Percentiles rank a stretch among this genome's conserved stretches.
Evolutionary conservation across 92 coral and sea anemone species (phyloP).

Genomic region (Bergia puertoricense): DNA sequence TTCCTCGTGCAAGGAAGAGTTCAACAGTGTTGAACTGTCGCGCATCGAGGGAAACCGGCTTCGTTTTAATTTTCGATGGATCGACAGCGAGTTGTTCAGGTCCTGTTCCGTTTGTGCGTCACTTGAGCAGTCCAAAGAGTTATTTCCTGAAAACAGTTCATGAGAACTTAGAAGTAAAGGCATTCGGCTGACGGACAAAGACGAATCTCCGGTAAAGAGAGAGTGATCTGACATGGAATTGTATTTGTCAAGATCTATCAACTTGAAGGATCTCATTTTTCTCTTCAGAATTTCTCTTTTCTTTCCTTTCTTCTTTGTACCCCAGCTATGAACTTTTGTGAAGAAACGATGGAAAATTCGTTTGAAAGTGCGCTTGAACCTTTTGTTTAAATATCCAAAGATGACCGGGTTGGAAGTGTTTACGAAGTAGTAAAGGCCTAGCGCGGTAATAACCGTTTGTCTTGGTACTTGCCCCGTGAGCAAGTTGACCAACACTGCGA

Average conservation of each 20-base stretch:
- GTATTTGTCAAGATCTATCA: constrained; percentile 17
- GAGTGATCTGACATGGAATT: constrained; percentile 9
- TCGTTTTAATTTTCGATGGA: background rate
- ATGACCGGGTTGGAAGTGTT: constrained; percentile 59
- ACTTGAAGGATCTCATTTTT: constrained; percentile 26
- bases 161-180: constrained; percentile 2
- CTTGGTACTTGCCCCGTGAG: constrained; percentile 63
- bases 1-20: constrained; percentile 30
- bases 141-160: background rate
- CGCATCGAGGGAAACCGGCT: background rate
- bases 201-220: constrained; percentile 9
- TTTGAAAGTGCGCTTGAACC: constrained; percentile 60
- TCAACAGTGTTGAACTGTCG: background rate
- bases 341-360: constrained; percentile 56
- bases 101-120: background rate
- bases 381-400: constrained; percentile 70
- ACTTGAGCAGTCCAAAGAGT: background rate
- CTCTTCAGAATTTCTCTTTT: constrained; percentile 25
- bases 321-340: constrained; percentile 35
- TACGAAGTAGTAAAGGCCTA: constrained; percentile 55
- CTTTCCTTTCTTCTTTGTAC: constrained; percentile 15
- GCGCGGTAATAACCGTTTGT: constrained; percentile 47
- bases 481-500: constrained; percentile 52
- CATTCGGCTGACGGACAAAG: constrained; percentile 15
- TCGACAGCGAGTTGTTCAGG: background rate